Base-by-base conservation (phyloP, 2,113 vertebrate genomes). In the Poecile atricapillus region DNA sequence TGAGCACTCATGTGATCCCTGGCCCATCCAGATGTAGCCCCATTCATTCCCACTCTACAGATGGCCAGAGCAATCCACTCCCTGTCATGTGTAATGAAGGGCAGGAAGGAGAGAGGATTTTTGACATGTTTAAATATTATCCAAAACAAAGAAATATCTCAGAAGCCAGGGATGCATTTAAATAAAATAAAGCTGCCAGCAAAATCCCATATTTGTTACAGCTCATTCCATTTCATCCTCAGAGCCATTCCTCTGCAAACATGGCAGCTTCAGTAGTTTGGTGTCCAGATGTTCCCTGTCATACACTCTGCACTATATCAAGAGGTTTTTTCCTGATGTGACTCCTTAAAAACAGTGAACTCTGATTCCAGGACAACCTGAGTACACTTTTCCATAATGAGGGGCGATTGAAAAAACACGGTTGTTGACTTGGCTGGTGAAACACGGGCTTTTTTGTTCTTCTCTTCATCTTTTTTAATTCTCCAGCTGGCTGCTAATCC, bases 81-180 rank as follows among this genome's bases (percentile, higher is more conserved):
- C 71, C 56, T 85, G 90, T 75, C 65, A 63, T 69, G 13, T 92
- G 68, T 56, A 90, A 93, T 67, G 94, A 83, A 70, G 70, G 55
- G 43, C 49, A 89, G 55, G 78, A 93, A 87, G 47, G 39, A 71
- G 25, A 50, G 53, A 87, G n/a, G 77, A 78, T 84, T 93, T 96
- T 63, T 69, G 65, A 90, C 89, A 49, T 83, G 10, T 70, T 92
- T 92, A 83, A 83, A 93, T 93, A 90, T 81, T 93, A 95, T 89
- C 80, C 77, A 86, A 96, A 97, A 94, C 83, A 97, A 95, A 97
- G 86, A 91, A 93, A 92, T 83, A 84, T 52, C 87, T 94, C 55
- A 78, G 95, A 96, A 95, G 37, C 65, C 85, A 86, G 76, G 80
- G 96, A 90, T 87, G 79, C 74, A 80, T 95, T 95, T 92, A 91